Evolutionary conservation across 92 coral and sea anemone species (phyloP).

Genomic region (Siderastrea siderea): DNA sequence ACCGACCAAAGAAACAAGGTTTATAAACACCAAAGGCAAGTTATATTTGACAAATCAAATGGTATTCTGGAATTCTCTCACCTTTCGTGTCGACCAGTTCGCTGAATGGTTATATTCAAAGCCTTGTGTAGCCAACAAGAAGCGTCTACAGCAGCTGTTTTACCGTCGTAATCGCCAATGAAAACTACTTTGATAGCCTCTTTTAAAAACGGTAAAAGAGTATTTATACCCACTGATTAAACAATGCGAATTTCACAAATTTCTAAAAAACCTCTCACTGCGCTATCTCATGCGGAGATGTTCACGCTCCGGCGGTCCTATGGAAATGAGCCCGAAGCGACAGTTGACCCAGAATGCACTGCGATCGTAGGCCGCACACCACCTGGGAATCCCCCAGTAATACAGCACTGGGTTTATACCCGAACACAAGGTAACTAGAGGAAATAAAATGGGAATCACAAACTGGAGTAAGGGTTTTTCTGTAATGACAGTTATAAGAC

Average conservation of each 20-base stretch:
- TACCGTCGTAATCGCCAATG: conserved; percentile 15
- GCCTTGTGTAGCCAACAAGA: conserved; percentile 39
- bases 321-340: no score
- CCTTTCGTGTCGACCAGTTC: conserved; percentile 4
- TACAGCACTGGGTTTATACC: conserved; percentile 13
- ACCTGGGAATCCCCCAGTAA: not conserved
- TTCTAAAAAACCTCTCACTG: no score
- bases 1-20: not conserved
- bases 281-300: no score
- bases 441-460: not conserved
- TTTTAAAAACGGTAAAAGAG: conserved; percentile 57
- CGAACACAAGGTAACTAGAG: not conserved
- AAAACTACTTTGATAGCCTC: conserved; percentile 6
- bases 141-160: conserved; percentile 33
- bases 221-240: conserved; percentile 58
- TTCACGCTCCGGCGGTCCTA: no score
- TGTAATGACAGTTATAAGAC: not conserved
- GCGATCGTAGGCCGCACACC: no score
- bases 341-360: no score
- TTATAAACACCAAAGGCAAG: not conserved
- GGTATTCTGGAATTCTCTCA: not conserved
- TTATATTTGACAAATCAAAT: not conserved
- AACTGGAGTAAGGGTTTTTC: not conserved
- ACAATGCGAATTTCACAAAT: no score
- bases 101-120: not conserved